Percentiles rank a stretch among this genome's conserved stretches.
Evolutionary conservation across 2,888 invertebrate genomes (phyloP).

Genomic region (Hoplodrina ambigua): DNA sequence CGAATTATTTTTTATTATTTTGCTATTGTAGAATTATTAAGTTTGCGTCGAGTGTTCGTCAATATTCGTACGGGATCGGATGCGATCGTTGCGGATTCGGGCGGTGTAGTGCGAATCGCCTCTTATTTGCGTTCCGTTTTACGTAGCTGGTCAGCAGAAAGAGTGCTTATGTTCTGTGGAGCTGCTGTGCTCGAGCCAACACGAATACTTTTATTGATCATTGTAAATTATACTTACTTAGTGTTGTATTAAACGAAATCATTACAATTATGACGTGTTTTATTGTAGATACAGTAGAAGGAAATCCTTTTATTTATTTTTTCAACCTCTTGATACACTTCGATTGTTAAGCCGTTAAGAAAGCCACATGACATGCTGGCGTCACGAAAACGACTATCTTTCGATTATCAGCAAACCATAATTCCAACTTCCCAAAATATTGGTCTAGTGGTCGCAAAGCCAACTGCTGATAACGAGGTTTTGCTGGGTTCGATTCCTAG

Average conservation of each 20-base stretch:
- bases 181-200: conserved; percentile 66
- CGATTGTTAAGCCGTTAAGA: no score
- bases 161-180: conserved; percentile 54
- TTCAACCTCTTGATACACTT: no score
- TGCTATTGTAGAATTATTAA: conserved; percentile 44
- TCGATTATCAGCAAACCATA: no score
- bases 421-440: no score
- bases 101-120: conserved; percentile 60
- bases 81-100: conserved; percentile 32
- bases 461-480: no score
- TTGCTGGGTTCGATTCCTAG: no score
- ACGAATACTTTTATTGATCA: conserved; percentile 81
- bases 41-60: conserved; percentile 42
- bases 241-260: conserved; percentile 91
- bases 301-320: not conserved
- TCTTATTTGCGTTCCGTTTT: conserved; percentile 59
- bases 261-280: conserved; percentile 82
- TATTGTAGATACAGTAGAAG: conserved; percentile 36
- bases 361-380: no score
- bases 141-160: conserved; percentile 47
- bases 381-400: no score
- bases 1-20: conserved; percentile 41
- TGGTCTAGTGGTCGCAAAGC: no score
- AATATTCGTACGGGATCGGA: conserved; percentile 22
- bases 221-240: conserved; percentile 90